phyloP scores from a whole-genome alignment of 2,797 vertebrate species.

The Centropyge bicolor region DNA sequence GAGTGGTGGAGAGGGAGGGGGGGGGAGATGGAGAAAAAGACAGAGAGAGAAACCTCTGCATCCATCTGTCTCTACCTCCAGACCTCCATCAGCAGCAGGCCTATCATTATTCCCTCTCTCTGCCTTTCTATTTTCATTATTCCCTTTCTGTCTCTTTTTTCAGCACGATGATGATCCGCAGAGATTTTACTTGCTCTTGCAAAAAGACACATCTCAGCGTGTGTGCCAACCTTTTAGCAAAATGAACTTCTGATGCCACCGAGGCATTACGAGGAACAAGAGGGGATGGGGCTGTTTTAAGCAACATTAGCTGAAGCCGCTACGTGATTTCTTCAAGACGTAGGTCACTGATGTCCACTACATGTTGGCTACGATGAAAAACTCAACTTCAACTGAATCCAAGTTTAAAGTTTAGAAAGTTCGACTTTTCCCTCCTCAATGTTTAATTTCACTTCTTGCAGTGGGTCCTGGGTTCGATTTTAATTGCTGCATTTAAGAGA shows the following conservation, averaged over 20 bases:
- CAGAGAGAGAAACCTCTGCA: conserved; percentile 75
- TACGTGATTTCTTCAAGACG: not conserved
- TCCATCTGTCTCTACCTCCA: conserved; percentile 76
- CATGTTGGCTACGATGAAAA: not conserved
- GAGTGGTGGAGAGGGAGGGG: conserved; percentile 7
- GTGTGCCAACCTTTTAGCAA: conserved; percentile 52
- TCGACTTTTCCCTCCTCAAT: no score
- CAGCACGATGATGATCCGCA: conserved; percentile 53
- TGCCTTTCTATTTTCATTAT: conserved; percentile 74
- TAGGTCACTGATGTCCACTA: not conserved
- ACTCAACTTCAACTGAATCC: not conserved
- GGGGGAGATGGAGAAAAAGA: conserved; percentile 31
- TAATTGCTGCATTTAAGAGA: not conserved
- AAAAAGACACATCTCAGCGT: conserved; percentile 46
- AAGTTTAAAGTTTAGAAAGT: not conserved
- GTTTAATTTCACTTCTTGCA: no score
- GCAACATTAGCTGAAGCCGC: conserved; percentile 28
- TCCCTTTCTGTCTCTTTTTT: conserved; percentile 65
- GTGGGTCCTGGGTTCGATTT: not conserved
- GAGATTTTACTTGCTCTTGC: conserved; percentile 51
- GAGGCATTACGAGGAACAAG: conserved; percentile 44
- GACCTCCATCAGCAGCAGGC: conserved; percentile 67
- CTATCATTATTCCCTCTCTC: conserved; percentile 76
- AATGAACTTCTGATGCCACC: conserved; percentile 51
- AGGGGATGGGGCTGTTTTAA: conserved; percentile 26